A percentile compares a stretch with the other conserved stretches of the same genome.
Evolutionary conservation across 2,113 vertebrate species (phyloP).

Genomic region (Cephalopterus ornatus): DNA sequence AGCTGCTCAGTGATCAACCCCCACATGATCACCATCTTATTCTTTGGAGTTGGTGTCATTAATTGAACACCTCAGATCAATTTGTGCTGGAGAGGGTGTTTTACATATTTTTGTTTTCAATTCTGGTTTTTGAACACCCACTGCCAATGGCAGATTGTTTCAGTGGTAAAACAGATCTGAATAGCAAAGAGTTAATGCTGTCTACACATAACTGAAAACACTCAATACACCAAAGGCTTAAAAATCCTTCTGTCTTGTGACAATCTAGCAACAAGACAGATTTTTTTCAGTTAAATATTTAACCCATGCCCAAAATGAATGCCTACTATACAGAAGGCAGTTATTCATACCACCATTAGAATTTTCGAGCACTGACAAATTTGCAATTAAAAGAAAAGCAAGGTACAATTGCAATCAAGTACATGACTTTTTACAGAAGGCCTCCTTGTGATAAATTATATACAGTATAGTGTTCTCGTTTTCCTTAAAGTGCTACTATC

Average conservation of each 20-base stretch:
- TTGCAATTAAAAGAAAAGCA: constrained; percentile 39
- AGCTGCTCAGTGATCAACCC: background rate
- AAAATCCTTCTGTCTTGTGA: background rate
- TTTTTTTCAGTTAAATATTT: constrained; percentile 7
- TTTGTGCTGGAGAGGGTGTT: background rate
- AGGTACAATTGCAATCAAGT: constrained; percentile 42
- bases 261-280: background rate
- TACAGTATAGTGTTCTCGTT: constrained; percentile 60
- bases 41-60: background rate
- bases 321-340: background rate
- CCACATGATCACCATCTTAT: background rate
- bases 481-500: constrained; percentile 75
- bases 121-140: background rate
- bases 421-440: constrained; percentile 72
- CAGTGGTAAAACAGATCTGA: background rate
- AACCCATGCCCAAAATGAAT: background rate
- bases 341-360: background rate
- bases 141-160: background rate
- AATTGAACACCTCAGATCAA: background rate
- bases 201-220: background rate
- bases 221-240: background rate
- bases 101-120: background rate
- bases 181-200: background rate
- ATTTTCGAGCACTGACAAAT: constrained; percentile 33
- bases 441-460: constrained; percentile 71